These are phyloP conservation scores for Epinephelus lanceolatus DNA, from an alignment of 2,113 vertebrate species.

Conservation along the genomic window DNA sequence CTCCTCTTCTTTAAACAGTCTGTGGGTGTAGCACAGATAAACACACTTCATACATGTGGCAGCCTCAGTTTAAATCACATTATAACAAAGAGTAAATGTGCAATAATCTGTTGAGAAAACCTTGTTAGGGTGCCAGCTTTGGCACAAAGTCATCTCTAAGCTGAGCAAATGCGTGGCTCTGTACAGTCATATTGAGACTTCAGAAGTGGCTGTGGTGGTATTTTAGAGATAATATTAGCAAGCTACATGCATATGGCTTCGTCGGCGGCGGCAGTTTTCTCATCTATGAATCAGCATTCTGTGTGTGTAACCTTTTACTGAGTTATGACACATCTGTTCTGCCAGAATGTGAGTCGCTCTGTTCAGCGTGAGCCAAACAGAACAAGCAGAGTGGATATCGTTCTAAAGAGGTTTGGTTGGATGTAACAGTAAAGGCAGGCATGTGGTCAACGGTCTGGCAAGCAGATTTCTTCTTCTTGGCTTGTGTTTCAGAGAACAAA, in stretches of 20 bases:
- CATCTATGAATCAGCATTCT: slow-evolving; percentile 39
- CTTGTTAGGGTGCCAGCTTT: background rate
- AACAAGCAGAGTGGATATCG: background rate
- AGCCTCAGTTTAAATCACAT: background rate
- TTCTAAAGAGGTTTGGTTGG: background rate
- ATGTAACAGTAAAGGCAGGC: background rate
- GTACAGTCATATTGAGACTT: background rate
- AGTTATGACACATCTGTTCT: slow-evolving; percentile 43
- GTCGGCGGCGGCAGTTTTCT: slow-evolving; percentile 19
- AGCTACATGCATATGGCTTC: slow-evolving; percentile 16
- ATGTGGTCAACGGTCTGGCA: background rate
- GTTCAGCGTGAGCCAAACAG: background rate
- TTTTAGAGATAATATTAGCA: background rate
- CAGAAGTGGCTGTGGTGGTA: background rate
- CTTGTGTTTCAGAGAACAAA: background rate
- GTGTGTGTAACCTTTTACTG: slow-evolving; percentile 27
- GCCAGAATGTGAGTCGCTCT: slow-evolving; percentile 18
- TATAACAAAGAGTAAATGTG: background rate
- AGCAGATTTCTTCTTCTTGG: background rate
- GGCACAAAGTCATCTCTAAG: background rate
- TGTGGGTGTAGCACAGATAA: no score
- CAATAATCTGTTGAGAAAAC: background rate
- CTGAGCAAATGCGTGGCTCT: background rate
- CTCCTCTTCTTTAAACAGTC: no score
- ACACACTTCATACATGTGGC: background rate